Percentiles rank a stretch among this genome's conserved stretches.
phyloP scores from a whole-genome alignment of 2,113 vertebrate genomes.

The Macheiramphus alcinus region DNA sequence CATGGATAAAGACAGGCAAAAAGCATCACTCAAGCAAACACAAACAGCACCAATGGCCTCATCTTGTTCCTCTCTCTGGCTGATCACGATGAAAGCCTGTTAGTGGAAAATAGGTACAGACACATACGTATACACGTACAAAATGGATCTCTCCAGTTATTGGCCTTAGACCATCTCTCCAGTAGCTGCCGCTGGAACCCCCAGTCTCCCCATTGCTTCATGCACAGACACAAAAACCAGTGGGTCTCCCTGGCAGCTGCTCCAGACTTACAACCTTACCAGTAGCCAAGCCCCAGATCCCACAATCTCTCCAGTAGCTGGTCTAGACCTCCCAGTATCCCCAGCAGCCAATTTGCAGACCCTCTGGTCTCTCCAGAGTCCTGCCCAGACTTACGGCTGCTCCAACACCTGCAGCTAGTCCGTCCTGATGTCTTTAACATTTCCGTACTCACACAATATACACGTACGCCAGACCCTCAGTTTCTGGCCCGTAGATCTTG shows the following conservation, averaged over 20 bases:
- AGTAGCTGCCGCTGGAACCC: background rate
- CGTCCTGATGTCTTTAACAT: background rate
- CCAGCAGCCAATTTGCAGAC: background rate
- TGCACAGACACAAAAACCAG: background rate
- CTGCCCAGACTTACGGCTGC: fast-evolving
- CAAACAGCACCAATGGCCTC: background rate
- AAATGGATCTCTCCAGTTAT: background rate
- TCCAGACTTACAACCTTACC: background rate
- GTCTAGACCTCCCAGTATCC: background rate
- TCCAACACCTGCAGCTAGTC: background rate
- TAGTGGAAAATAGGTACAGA: background rate
- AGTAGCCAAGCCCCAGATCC: background rate
- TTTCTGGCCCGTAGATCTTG: background rate
- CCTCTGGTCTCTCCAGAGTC: background rate
- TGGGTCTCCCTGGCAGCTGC: background rate
- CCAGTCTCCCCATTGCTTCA: background rate
- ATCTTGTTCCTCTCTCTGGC: background rate
- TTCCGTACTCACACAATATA: background rate
- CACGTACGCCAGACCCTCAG: background rate
- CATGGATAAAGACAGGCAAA: background rate
- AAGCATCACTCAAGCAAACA: background rate
- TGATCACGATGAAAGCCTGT: background rate
- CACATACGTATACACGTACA: too few relatives aligned
- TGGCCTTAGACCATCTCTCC: background rate
- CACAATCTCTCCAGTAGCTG: background rate